Conservation (phyloP, 2,888 invertebrate genomes). For the Tyria jacobaeae region DNA sequence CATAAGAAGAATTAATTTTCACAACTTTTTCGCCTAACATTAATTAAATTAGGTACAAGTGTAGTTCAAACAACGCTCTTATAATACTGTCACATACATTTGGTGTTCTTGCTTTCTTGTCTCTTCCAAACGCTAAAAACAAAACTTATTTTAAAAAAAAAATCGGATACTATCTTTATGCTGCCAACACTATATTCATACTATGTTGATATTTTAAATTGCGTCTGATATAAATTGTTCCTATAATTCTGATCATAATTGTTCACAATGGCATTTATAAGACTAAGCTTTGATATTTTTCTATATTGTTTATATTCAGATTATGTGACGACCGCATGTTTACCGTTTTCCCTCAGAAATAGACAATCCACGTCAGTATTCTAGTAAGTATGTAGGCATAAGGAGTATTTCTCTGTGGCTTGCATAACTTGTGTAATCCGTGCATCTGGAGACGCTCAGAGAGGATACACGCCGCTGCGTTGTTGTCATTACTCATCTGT, state of each 20-base stretch:
- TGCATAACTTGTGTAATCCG: conserved; percentile 76
- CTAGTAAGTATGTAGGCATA: conserved; percentile 57
- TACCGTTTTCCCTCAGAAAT: conserved; percentile 52
- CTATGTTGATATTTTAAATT: conserved; percentile 22
- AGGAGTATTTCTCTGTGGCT: conserved; percentile 64
- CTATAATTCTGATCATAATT: conserved; percentile 37
- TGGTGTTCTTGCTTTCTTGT: conserved; percentile 31
- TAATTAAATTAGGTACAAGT: conserved; percentile 40
- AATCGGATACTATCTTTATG: conserved; percentile 29
- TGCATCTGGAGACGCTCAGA: conserved; percentile 77
- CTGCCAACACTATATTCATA: conserved; percentile 28
- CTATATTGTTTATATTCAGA: conserved; percentile 29
- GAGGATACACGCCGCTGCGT: conserved; percentile 76
- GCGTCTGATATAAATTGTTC: conserved; percentile 34
- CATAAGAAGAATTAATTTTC: conserved; percentile 2
- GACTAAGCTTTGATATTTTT: conserved; percentile 29
- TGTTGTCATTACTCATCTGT: conserved; percentile 86
- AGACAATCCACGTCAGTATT: conserved; percentile 51
- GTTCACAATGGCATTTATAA: conserved; percentile 26
- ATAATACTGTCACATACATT: conserved; percentile 40
- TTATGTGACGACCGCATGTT: conserved; percentile 39
- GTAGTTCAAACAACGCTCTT: conserved; percentile 34
- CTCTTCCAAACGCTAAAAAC: conserved; percentile 19
- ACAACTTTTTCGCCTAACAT: conserved; percentile 22
- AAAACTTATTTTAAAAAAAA: conserved; percentile 28